phyloP scores from a whole-genome alignment of 2,797 vertebrate genomes.

The Numenius phaeopus region DNA sequence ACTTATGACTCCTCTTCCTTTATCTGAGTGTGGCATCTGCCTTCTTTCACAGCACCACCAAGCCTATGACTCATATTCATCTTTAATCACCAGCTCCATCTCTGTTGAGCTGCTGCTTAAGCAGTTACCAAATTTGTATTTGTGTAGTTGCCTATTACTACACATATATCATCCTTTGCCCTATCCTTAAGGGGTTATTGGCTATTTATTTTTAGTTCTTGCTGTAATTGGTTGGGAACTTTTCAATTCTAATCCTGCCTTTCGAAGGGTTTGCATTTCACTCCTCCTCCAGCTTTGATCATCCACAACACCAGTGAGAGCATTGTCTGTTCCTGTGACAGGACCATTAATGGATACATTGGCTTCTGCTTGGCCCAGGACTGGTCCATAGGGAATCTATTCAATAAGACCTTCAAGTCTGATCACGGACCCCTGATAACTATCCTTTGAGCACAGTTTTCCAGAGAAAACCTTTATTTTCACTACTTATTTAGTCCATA shows the following conservation, averaged over 20 bases:
- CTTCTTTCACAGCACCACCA: neutral
- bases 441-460: neutral
- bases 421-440: neutral
- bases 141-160: neutral
- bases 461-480: neutral
- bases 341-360: neutral
- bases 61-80: neutral
- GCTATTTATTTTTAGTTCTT: neutral
- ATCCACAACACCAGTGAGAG: neutral
- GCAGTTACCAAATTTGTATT: neutral
- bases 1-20: neutral
- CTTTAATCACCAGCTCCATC: neutral
- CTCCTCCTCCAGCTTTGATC: neutral
- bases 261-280: neutral
- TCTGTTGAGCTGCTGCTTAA: neutral
- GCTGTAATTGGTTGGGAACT: neutral
- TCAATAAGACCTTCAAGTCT: neutral
- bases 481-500: neutral
- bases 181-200: neutral
- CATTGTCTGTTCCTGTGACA: neutral
- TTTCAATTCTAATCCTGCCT: neutral
- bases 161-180: neutral
- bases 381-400: neutral
- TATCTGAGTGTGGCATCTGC: neutral
- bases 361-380: neutral